phyloP scores from a whole-genome alignment of 2,797 vertebrate genomes.

The Arrhamphus sclerolepis region DNA sequence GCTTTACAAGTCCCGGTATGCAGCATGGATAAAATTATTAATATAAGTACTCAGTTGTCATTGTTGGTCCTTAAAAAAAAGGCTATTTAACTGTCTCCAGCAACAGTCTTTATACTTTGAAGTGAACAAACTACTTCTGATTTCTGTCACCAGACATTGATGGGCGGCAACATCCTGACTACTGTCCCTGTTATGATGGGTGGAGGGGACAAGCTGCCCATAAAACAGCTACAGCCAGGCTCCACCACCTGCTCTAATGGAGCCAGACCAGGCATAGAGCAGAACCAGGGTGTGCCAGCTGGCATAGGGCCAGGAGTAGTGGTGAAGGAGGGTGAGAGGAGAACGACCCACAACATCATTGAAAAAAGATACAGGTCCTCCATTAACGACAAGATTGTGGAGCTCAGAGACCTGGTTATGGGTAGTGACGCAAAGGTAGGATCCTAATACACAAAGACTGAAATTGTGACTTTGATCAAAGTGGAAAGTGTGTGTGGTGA shows the following conservation, averaged over 20 bases:
- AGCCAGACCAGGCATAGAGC: constrained; percentile 55
- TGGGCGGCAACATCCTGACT: constrained; percentile 94
- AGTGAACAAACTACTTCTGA: neutral
- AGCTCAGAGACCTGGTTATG: constrained; percentile 96
- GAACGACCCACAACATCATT: constrained; percentile 98
- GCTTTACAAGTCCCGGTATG: constrained; percentile 88
- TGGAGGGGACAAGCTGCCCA: constrained; percentile 91
- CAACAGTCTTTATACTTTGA: neutral
- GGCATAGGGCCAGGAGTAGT: constrained; percentile 71
- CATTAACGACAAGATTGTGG: constrained; percentile 98
- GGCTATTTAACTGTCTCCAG: too few species aligned
- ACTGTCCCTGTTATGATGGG: constrained; percentile 95
- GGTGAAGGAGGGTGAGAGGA: constrained; percentile 93
- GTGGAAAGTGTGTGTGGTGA: too few species aligned
- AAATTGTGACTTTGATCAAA: too few species aligned
- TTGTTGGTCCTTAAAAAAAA: neutral
- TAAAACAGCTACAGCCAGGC: constrained; percentile 90
- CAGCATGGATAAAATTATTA: neutral
- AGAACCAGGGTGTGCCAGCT: constrained; percentile 42
- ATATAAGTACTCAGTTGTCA: neutral
- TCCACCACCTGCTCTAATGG: constrained; percentile 38
- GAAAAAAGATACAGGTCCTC: constrained; percentile 97
- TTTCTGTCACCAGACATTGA: constrained; percentile 83
- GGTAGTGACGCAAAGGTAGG: constrained; percentile 93
- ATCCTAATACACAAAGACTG: neutral